Evolutionary conservation across 2,113 vertebrate species (phyloP), one percentile per base, ranked within the genome.

Genomic region (Penelope pileata): DNA sequence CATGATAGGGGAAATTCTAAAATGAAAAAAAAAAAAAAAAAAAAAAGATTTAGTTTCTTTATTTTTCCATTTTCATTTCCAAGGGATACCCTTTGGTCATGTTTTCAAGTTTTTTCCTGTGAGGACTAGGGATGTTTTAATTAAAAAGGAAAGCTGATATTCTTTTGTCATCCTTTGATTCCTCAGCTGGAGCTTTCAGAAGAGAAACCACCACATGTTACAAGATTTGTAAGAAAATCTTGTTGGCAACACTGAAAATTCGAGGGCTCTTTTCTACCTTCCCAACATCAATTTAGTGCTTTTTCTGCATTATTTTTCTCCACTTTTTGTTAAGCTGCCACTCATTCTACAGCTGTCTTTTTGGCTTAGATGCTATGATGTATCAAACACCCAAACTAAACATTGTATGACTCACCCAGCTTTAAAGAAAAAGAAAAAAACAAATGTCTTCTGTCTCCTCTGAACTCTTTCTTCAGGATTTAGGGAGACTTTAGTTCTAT

Each of bases 371-470:
- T 94, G 70, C 81, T 62, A 19, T 79, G 58, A 79, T 75, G 75
- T 91, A 90, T 90, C 75, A 69, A 94, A 91, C 59, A 94, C 51
- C 29, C 47, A 88, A 96, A 81, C 87, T 90, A 90, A 95, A 91
- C 59, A 51, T 34, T 70, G 79, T 64, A 23, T 90, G 87, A 92
- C 59, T 97, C 89, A 83, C 42, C 32, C 7, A 26, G 47, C 36
- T 26, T 73, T 93, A 48, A 80, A 88, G 70, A 18, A 50, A 50
- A 51, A 62, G 24, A 40, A 63, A 63, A 29, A 62, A 62, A 82
- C 86, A 58, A 34, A 1, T 18, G 47, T 21, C 47, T 87, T 83
- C 54, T 80, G 22, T 86, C 76, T 90, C 22, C 47, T 77, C 62
- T 74, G 82, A 86, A 69, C 26, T 69, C 60, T 77, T 92, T 83